phyloP scores from a whole-genome alignment of 2,797 vertebrate genomes.

The Lateolabrax maculatus region DNA sequence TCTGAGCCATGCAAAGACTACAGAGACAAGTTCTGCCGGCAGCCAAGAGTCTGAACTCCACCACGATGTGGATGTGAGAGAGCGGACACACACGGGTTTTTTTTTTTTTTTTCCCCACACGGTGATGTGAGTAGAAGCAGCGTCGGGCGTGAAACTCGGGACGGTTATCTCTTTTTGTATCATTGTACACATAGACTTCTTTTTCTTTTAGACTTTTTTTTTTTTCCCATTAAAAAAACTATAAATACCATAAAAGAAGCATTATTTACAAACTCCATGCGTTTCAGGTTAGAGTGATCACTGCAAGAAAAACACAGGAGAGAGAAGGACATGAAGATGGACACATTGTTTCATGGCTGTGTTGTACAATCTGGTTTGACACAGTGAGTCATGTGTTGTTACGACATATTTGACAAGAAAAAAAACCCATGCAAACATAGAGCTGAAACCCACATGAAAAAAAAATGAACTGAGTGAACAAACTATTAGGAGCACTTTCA shows the following conservation, averaged over 20 bases:
- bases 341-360: conserved; percentile 40
- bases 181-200: conserved; percentile 79
- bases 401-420: conserved; percentile 14
- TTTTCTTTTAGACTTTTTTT: conserved; percentile 83
- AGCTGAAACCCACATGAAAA: conserved; percentile 37
- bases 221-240: conserved; percentile 88
- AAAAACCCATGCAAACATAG: conserved; percentile 67
- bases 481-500: conserved; percentile 15
- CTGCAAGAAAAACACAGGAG: conserved; percentile 91
- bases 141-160: conserved; percentile 85
- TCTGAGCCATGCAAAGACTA: conserved; percentile 89
- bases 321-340: conserved; percentile 72
- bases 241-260: conserved; percentile 96
- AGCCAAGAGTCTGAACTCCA: conserved; percentile 74
- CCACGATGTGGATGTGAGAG: conserved; percentile 72
- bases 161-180: conserved; percentile 69
- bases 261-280: conserved; percentile 99
- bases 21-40: conserved; percentile 75
- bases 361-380: conserved; percentile 41
- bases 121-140: conserved; percentile 91
- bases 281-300: conserved; percentile 96
- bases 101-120: conserved; percentile 67
- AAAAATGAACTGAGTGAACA: background rate
- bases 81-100: conserved; percentile 63
- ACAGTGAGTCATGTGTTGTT: conserved; percentile 29